Base-by-base conservation (phyloP, 1,140 invertebrate species). In the Hyles euphorbiae region DNA sequence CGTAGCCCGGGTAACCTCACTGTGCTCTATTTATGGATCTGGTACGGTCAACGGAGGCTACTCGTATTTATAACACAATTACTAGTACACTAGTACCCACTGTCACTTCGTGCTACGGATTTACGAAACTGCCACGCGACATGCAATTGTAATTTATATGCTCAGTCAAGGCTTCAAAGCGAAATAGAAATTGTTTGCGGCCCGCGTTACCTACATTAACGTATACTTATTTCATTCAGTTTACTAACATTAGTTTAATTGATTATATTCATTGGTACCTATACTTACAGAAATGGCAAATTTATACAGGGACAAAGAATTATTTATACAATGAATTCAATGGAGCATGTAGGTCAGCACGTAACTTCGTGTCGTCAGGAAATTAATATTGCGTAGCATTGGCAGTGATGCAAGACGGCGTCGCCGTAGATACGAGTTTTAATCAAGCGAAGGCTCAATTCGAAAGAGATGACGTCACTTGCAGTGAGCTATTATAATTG, bases 281-380 rank as follows among this genome's bases (percentile, higher is more conserved):
- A 40, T 40, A 22, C 22, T 22, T 40, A 40, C 2, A 40, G 36
- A 40, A 40, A 40, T 3, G 36, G 36, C 36, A 40, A 40, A 5
- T 40, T 40, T 40, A 40, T 40, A 40, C 36, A 8, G 36, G n/a
- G n/a, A 48, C 5, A 48, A 11, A 48, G 0, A 48, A 56, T 53
- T 56, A 51, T 48, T 63, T 60, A 49, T 61, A 72, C 61, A 72
- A 70, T 72, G 65, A 75, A 73, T 67, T 66, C 54, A 71, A 71
- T 72, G 61, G 68, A 63, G 57, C 61, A 81, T 75, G 74, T 82
- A 76, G 77, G 74, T 82, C 79, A 79, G 60, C 72, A 58, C 68
- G 63, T 71, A 66, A 64, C 60, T 47, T 47, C 49, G 12, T 56
- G 64, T 57, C 67, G 73, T 74, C 78, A 74, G 77, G 74, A 81